phyloP scores from a whole-genome alignment of 1,140 invertebrate genomes.

The Drosophila teissieri region DNA sequence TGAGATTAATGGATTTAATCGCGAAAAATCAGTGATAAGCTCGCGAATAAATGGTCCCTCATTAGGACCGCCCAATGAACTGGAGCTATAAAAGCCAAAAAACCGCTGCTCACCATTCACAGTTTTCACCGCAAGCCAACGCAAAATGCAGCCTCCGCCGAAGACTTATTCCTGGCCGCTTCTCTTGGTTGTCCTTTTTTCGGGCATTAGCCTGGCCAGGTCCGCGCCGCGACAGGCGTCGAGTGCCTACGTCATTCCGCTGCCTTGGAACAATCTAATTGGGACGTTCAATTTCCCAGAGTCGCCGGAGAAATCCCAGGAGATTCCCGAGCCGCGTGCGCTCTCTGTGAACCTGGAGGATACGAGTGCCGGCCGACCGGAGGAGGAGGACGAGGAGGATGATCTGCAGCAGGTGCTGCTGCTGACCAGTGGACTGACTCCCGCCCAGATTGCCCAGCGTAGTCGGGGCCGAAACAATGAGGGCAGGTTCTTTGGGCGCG shows the following conservation, averaged over 20 bases:
- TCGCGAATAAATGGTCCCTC: conserved; percentile 49
- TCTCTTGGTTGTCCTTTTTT: conserved; percentile 1
- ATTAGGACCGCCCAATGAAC: conserved; percentile 33
- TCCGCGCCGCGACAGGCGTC: background rate
- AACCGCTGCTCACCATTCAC: conserved; percentile 1
- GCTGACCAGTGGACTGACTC: background rate
- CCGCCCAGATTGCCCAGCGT: background rate
- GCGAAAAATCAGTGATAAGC: conserved; percentile 63
- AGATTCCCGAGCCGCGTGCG: conserved; percentile 2
- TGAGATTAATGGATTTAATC: conserved; percentile 66
- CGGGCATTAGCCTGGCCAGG: background rate
- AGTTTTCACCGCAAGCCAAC: conserved; percentile 2
- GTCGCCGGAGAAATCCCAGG: background rate
- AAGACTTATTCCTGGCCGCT: background rate
- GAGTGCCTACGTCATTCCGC: background rate
- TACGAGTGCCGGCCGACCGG: too few relatives aligned
- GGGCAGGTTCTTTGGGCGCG: background rate
- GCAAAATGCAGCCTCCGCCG: conserved; percentile 16
- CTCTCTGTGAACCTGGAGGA: background rate
- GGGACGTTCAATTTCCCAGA: conserved; percentile 2
- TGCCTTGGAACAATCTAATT: conserved; percentile 5
- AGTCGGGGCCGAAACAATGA: background rate
- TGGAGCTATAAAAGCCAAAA: conserved; percentile 47
- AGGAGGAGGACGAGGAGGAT: too few relatives aligned
- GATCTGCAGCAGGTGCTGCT: conserved; percentile 1